Percentiles rank a stretch among this genome's conserved stretches.
Evolutionary conservation across 2,888 invertebrate species (phyloP).

Genomic region (Lamellibrachia columna): DNA sequence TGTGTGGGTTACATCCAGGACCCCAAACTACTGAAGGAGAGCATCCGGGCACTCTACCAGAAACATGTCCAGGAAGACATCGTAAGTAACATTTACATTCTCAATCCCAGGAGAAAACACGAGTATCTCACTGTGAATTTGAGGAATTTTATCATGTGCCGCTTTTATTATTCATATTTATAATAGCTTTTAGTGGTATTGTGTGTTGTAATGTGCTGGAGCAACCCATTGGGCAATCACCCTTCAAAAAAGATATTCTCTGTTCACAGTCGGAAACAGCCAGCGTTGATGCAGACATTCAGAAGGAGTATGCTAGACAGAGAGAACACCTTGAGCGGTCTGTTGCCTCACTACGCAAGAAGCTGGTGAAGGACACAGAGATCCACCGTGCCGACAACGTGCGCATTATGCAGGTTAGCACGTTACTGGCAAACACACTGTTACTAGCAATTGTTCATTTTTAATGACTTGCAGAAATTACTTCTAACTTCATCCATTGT

Average conservation of each 20-base stretch:
- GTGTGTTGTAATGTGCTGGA: conserved; percentile 14
- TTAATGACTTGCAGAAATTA: not conserved
- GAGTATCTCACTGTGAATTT: not conserved
- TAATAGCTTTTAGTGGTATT: not conserved
- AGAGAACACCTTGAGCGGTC: conserved; percentile 82
- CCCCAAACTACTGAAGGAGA: conserved; percentile 72
- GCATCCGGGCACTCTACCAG: conserved; percentile 67
- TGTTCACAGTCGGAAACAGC: conserved; percentile 60
- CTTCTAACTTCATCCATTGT: too few relatives aligned
- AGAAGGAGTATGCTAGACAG: conserved; percentile 73
- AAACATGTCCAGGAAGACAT: conserved; percentile 67
- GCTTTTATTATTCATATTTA: not conserved
- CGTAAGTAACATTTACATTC: conserved; percentile 51
- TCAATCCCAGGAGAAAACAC: not conserved
- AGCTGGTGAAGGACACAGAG: conserved; percentile 67
- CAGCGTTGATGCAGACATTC: conserved; percentile 66
- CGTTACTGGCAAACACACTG: not conserved
- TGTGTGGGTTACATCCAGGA: conserved; percentile 83
- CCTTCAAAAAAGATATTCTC: not conserved
- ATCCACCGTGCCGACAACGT: conserved; percentile 70
- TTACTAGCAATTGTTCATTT: not conserved
- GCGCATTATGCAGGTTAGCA: conserved; percentile 73
- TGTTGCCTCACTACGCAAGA: conserved; percentile 70
- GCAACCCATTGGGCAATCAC: not conserved
- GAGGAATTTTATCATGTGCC: not conserved